phyloP scores from a whole-genome alignment of 2,113 vertebrate species.

The Brachirus orientalis region DNA sequence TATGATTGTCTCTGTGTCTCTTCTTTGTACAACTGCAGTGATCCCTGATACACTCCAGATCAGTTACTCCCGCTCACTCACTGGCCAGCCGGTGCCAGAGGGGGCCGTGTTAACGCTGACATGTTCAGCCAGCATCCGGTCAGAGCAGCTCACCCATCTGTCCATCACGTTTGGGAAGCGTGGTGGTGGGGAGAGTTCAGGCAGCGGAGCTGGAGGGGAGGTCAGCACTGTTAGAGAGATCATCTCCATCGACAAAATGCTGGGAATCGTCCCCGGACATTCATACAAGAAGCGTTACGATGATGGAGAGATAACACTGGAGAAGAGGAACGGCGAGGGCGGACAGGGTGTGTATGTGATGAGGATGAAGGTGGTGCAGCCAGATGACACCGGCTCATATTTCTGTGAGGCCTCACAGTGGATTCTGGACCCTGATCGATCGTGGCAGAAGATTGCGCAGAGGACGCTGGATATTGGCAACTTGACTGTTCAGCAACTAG shows the following conservation, averaged over 20 bases:
- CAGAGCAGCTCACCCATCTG: conserved; percentile 87
- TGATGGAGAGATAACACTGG: conserved; percentile 81
- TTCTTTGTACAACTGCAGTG: conserved; percentile 74
- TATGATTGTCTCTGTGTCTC: conserved; percentile 25
- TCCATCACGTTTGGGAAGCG: conserved; percentile 85
- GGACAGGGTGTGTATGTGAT: conserved; percentile 82
- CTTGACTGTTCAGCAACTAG: conserved; percentile 83
- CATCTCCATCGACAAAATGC: conserved; percentile 80
- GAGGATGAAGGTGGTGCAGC: conserved; percentile 79
- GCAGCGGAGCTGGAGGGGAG: conserved; percentile 53
- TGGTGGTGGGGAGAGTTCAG: background rate
- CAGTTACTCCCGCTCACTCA: conserved; percentile 72
- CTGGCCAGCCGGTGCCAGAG: conserved; percentile 78
- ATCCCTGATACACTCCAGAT: conserved; percentile 87
- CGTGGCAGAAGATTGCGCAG: conserved; percentile 87
- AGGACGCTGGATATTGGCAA: conserved; percentile 86
- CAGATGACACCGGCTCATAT: conserved; percentile 84
- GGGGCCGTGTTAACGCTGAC: conserved; percentile 84
- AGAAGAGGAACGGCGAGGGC: conserved; percentile 79
- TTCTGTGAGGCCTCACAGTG: conserved; percentile 88
- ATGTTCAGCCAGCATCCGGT: conserved; percentile 81
- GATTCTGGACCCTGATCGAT: conserved; percentile 86
- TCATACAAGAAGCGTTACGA: conserved; percentile 79
- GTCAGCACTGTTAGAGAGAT: conserved; percentile 81
- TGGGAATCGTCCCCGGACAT: conserved; percentile 74